These are phyloP conservation scores for rabbit (Oryctolagus cuniculus) DNA, from an alignment of 2,113 vertebrate species.

Conservation along the genomic window mOryCun1.1 NW_027208201.1:4609001-4609500, in stretches of 20 bases:
- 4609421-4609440: not conserved
- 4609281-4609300: not conserved
- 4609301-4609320: too few relatives aligned
- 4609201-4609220: too few relatives aligned
- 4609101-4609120: too few relatives aligned
- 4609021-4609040: rapidly evolving
- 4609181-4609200: too few relatives aligned
- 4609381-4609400: rapidly evolving
- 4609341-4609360: not conserved
- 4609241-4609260: too few relatives aligned
- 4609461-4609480: not conserved
- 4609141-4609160: too few relatives aligned
- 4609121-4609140: too few relatives aligned
- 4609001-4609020: not conserved
- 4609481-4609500: not conserved
- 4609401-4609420: rapidly evolving
- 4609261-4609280: not conserved
- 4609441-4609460: not conserved
- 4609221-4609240: too few relatives aligned
- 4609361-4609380: not conserved
- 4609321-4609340: not conserved
- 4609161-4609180: too few relatives aligned
- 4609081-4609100: too few relatives aligned
- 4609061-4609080: too few relatives aligned
- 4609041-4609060: not conserved